Evolutionary conservation across 2,113 vertebrate species (phyloP).

Genomic region (Corythaixoides concolor): DNA sequence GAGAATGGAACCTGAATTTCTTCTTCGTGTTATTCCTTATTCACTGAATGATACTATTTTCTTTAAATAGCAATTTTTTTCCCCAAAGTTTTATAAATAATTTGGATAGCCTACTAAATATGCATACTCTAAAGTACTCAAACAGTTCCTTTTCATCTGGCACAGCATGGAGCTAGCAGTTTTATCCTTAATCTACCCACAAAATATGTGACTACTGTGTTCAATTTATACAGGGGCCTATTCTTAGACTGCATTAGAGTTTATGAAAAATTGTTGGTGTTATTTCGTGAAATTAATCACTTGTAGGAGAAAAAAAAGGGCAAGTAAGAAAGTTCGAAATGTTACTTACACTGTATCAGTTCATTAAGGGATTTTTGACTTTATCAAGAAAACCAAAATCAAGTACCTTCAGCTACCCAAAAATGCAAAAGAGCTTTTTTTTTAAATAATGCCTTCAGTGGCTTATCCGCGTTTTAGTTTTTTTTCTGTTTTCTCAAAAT

Average conservation of each 20-base stretch:
- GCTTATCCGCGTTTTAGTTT: neutral
- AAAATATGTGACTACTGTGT: conserved; percentile 54
- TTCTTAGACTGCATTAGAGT: conserved; percentile 44
- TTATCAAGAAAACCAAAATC: neutral
- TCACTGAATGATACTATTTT: conserved; percentile 24
- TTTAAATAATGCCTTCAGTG: neutral
- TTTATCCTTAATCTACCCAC: conserved; percentile 60
- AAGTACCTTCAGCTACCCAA: neutral
- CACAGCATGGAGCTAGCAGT: conserved; percentile 56
- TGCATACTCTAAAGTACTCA: conserved; percentile 55
- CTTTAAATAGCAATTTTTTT: conserved; percentile 58
- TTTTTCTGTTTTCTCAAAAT: neutral
- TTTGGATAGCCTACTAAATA: conserved; percentile 65
- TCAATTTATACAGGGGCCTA: conserved; percentile 42
- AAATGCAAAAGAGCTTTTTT: neutral
- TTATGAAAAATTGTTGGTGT: conserved; percentile 36
- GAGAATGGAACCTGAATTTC: conserved; percentile 7
- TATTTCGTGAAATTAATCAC: conserved; percentile 35
- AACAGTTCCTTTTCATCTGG: conserved; percentile 64
- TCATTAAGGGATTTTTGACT: neutral
- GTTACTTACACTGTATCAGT: conserved; percentile 10
- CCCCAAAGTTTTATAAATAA: conserved; percentile 65
- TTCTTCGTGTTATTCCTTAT: neutral
- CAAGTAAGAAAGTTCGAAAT: neutral
- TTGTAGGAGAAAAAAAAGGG: neutral